Percentiles rank a stretch among this genome's conserved stretches.
Evolutionary conservation across 2,888 invertebrate species (phyloP).

Genomic region (Congeria kusceri): DNA sequence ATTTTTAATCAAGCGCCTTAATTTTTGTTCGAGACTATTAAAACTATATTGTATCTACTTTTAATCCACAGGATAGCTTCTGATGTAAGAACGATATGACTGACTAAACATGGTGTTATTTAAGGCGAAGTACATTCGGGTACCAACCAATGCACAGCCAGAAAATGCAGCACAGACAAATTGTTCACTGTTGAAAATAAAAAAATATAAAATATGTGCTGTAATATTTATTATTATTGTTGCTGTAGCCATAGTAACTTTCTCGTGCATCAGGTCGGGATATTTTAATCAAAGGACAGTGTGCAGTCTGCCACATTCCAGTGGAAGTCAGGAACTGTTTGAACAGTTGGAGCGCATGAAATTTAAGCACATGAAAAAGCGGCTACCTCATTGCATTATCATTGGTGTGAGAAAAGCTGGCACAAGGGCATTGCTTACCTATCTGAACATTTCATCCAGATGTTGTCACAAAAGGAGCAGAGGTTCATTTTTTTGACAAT

Average conservation of each 20-base stretch:
- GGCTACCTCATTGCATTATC: conserved; percentile 85
- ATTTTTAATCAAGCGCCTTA: too few species aligned
- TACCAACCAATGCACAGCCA: too few species aligned
- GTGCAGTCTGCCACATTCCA: conserved; percentile 31
- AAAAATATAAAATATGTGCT: conserved; percentile 46
- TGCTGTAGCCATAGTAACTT: conserved; percentile 27
- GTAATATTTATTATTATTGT: conserved; percentile 25
- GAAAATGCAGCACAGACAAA: too few species aligned
- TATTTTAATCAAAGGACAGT: conserved; percentile 28
- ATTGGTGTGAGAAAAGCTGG: conserved; percentile 86
- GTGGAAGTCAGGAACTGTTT: background rate
- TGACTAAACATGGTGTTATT: too few species aligned
- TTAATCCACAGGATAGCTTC: too few species aligned
- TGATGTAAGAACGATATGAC: too few species aligned
- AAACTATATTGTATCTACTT: too few species aligned
- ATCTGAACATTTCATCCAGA: conserved; percentile 86
- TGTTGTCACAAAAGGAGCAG: conserved; percentile 96
- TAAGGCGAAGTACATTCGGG: too few species aligned
- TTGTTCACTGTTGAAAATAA: too few species aligned
- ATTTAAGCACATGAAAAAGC: conserved; percentile 70
- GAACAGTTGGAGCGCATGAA: conserved; percentile 5
- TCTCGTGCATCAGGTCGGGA: conserved; percentile 50
- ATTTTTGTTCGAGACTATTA: too few species aligned
- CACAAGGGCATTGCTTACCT: conserved; percentile 85
- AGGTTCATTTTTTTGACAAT: conserved; percentile 98